Evolutionary conservation across 2,113 vertebrate genomes (phyloP).

Genomic region (Trogon surrucura): DNA sequence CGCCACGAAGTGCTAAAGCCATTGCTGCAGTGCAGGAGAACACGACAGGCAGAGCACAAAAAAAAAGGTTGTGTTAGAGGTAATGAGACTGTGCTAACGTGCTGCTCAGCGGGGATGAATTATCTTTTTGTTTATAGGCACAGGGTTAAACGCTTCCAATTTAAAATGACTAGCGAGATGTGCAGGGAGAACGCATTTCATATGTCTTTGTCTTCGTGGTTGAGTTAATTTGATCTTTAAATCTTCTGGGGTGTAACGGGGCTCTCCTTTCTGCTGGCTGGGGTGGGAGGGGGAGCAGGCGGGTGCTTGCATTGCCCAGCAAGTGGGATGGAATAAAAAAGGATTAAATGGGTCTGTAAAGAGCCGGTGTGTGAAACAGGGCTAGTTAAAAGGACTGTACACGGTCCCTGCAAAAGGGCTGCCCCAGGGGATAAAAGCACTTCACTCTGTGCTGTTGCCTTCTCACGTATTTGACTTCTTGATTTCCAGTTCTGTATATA

Average conservation of each 20-base stretch:
- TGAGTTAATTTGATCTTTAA: conserved; percentile 8
- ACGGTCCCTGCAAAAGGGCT: conserved; percentile 9
- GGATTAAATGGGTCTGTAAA: conserved; percentile 1
- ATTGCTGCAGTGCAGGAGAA: conserved; percentile 75
- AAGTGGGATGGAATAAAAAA: background rate
- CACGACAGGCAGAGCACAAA: conserved; percentile 25
- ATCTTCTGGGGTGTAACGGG: background rate
- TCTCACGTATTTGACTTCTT: conserved; percentile 39
- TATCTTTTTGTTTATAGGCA: conserved; percentile 5
- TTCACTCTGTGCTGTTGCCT: background rate
- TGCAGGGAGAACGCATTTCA: background rate
- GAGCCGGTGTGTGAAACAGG: background rate
- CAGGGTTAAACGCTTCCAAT: background rate
- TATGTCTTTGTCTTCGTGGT: background rate
- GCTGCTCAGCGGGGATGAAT: conserved; percentile 27
- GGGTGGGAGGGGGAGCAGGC: background rate
- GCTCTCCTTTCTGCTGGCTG: background rate
- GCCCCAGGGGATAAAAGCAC: background rate
- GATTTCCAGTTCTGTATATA: conserved; percentile 39
- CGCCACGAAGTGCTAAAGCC: background rate
- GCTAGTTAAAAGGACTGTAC: conserved; percentile 13
- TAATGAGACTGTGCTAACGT: conserved; percentile 30
- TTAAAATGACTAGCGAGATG: background rate
- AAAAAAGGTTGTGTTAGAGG: conserved; percentile 1
- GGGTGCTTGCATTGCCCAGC: background rate